A percentile compares a stretch with the other conserved stretches of the same genome.
These are phyloP conservation scores for Centrocercus urophasianus DNA, from an alignment of 2,113 vertebrate genomes.

Conservation along the genomic window DNA sequence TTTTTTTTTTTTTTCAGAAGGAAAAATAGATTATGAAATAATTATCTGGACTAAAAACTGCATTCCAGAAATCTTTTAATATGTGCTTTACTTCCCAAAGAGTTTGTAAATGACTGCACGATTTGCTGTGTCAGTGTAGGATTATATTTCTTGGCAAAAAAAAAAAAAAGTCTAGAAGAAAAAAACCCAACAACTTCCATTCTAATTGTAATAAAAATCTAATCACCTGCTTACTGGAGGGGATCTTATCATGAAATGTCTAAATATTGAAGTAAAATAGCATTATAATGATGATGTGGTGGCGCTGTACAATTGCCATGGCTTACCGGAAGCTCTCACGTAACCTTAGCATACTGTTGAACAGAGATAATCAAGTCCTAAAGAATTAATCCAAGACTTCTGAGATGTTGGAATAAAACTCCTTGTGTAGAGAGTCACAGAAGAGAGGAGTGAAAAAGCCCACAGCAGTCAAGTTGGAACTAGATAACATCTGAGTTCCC, in stretches of 20 bases:
- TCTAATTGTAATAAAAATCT: slow-evolving; percentile 40
- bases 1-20: slow-evolving; percentile 23
- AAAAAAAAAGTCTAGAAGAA: slow-evolving; percentile 51
- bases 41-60: slow-evolving; percentile 4
- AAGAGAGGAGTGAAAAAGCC: not conserved
- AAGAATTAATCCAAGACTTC: not conserved
- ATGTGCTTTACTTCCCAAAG: slow-evolving; percentile 62
- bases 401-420: not conserved
- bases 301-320: not conserved
- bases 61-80: slow-evolving; percentile 50
- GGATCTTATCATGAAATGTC: slow-evolving; percentile 27
- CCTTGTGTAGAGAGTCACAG: not conserved
- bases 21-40: slow-evolving; percentile 41
- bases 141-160: slow-evolving; percentile 60
- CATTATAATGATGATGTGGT: not conserved
- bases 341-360: not conserved
- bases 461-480: too few relatives aligned
- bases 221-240: slow-evolving; percentile 12
- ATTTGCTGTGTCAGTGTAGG: slow-evolving; percentile 50
- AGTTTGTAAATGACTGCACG: slow-evolving; percentile 64
- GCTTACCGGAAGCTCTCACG: not conserved
- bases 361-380: not conserved
- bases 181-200: not conserved
- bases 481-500: too few relatives aligned
- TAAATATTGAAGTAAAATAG: slow-evolving; percentile 1